Conservation (phyloP, 2,113 vertebrate species). For the Sorex fumeus region DNA sequence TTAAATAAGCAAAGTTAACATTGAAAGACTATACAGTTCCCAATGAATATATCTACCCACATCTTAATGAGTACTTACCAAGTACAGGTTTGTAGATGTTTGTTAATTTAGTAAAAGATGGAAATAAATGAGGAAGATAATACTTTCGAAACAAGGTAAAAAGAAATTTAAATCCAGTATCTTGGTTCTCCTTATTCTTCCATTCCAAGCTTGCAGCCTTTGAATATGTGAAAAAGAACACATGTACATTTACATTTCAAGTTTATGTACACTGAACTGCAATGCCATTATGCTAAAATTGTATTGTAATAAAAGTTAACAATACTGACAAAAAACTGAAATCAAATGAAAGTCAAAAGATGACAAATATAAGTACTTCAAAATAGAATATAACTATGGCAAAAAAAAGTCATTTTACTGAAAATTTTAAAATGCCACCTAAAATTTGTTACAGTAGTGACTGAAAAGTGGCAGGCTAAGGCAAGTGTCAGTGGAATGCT, state of each 20-base stretch:
- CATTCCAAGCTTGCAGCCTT: constrained; percentile 98
- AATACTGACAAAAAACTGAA: constrained; percentile 44
- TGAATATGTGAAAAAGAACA: constrained; percentile 52
- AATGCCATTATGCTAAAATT: constrained; percentile 29
- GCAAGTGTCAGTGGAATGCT: background rate
- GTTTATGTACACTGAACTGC: constrained; percentile 37
- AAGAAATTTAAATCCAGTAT: constrained; percentile 99
- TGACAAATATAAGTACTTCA: constrained; percentile 1
- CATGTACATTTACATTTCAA: constrained; percentile 64
- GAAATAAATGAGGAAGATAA: constrained; percentile 98
- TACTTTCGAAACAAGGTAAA: constrained; percentile 98
- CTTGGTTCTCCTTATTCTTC: constrained; percentile 97
- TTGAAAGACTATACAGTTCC: constrained; percentile 3
- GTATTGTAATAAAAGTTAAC: background rate
- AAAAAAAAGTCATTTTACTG: background rate
- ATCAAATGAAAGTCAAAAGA: constrained; percentile 42
- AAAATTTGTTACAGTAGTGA: background rate
- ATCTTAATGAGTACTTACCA: constrained; percentile 90
- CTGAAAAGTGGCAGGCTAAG: background rate
- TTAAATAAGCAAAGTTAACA: constrained; percentile 26
- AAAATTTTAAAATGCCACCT: background rate
- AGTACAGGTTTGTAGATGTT: constrained; percentile 99
- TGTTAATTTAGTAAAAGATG: constrained; percentile 97
- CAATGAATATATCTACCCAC: background rate
- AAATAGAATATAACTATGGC: constrained; percentile 42